Evolutionary conservation across 2,797 vertebrate genomes (phyloP), one percentile per base, ranked within the genome.

Genomic region (Oreochromis mossambicus): DNA sequence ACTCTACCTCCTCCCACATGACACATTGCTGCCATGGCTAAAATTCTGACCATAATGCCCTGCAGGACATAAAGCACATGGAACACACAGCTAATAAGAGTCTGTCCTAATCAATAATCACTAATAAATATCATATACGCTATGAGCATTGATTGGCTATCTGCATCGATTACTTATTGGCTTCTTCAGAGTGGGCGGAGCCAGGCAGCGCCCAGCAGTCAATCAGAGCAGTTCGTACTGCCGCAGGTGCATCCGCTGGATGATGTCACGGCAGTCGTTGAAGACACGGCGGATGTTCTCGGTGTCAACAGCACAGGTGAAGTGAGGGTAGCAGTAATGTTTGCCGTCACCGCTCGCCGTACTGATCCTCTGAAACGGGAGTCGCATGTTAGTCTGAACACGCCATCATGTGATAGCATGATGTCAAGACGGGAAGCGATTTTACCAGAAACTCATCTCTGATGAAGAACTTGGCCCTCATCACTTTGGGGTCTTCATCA

Each of bases 211-310:
- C 84, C 89, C 93, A 89, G 14, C 84, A 80, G 88, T 94, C 96
- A 95, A 95, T 98, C 97, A 99, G 95, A 99, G 97, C 88, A 99
- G 98, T 96, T 99, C 98, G 10, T 99, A 99, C 95, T 99, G 98
- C 78, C 98, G 97, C 88, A 99, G 97, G 82, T 99, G 98, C 98
- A 99, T 99, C 77, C 98, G 95, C 91, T 99, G 98, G 88, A 99
- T 99, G 96, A 99, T 99, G 96, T 99, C 98, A 8, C 98, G 97
- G 84, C 98, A 99, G 96, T 99, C 98, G 76, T 98, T 98, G 96
- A 99, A 99, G 86, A 99, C 98, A 8, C 98, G 96, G 52, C 98
- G 98, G 89, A 99, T 99, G 82, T 99, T 99, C 92, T 99, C 98
- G 0, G 98, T 99, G 97, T 99, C 98, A 86, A 99, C 94, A 0